Conservation (phyloP, 35 echinoderm and acorn worm species). For the Diadema setosum region DNA sequence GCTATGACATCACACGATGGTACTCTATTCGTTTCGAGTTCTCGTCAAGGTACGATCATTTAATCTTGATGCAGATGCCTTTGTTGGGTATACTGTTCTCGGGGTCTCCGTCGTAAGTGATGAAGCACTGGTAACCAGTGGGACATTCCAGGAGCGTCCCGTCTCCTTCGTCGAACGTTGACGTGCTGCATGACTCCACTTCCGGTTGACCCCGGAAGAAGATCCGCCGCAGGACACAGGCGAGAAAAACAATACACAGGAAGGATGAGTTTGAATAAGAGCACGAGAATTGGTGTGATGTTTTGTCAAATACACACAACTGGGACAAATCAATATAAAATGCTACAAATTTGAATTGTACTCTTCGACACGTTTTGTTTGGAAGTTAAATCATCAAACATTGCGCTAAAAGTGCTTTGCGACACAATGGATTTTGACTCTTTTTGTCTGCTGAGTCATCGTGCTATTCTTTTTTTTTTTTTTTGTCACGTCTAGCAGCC, state of each 20-base stretch:
- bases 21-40: neutral
- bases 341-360: too few species aligned
- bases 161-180: conserved; percentile 49
- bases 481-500: too few species aligned
- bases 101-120: conserved; percentile 62
- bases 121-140: conserved; percentile 65
- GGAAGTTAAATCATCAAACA: too few species aligned
- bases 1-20: neutral
- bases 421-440: too few species aligned
- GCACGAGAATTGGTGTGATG: neutral
- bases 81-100: conserved; percentile 70
- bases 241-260: neutral
- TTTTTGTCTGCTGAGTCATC: too few species aligned
- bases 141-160: conserved; percentile 63
- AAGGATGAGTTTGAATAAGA: neutral
- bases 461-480: too few species aligned
- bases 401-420: too few species aligned
- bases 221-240: too few species aligned
- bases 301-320: neutral
- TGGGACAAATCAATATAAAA: too few species aligned
- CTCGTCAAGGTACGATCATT: neutral
- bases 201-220: neutral
- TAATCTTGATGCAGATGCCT: conserved; percentile 63
- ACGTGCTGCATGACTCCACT: conserved; percentile 84
- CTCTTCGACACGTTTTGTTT: too few species aligned